These are phyloP conservation scores for Anthoptus insignis DNA, from an alignment of 2,888 invertebrate genomes.

Conservation along the genomic window DNA sequence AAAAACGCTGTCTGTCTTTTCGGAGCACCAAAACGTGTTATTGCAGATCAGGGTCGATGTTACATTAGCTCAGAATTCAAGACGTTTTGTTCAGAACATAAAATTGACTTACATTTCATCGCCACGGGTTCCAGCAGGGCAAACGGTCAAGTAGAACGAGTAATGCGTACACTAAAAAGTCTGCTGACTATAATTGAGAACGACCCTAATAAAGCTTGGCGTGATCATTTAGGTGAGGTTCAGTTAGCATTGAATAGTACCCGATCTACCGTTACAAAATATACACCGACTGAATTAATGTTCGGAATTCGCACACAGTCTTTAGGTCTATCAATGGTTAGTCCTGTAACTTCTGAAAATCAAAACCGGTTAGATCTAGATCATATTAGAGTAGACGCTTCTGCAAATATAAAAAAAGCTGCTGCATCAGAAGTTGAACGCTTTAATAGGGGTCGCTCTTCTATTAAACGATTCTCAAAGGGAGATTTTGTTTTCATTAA, in stretches of 20 bases:
- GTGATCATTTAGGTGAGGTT: constrained; percentile 38
- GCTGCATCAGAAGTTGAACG: constrained; percentile 7
- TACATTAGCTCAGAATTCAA: constrained; percentile 34
- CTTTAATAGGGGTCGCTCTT: constrained; percentile 39
- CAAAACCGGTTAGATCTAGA: neutral
- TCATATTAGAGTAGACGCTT: neutral
- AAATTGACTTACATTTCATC: constrained; percentile 47
- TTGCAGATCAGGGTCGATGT: constrained; percentile 44
- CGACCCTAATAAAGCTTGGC: constrained; percentile 32
- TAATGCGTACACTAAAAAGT: constrained; percentile 35
- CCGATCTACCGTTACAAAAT: constrained; percentile 35
- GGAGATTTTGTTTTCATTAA: constrained; percentile 50
- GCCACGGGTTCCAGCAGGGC: constrained; percentile 6
- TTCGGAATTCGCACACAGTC: constrained; percentile 41
- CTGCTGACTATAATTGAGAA: constrained; percentile 37
- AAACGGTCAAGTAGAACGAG: constrained; percentile 10
- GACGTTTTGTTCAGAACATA: constrained; percentile 22
- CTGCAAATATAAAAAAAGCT: neutral
- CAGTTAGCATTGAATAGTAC: constrained; percentile 47
- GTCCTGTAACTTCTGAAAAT: no score
- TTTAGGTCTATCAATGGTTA: constrained; percentile 22
- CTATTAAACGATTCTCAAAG: constrained; percentile 35
- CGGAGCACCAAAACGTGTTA: constrained; percentile 32
- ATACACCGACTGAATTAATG: constrained; percentile 46
- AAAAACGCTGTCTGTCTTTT: constrained; percentile 44